Base-by-base conservation (phyloP, 2,797 vertebrate genomes). In the Nothura maculosa region DNA sequence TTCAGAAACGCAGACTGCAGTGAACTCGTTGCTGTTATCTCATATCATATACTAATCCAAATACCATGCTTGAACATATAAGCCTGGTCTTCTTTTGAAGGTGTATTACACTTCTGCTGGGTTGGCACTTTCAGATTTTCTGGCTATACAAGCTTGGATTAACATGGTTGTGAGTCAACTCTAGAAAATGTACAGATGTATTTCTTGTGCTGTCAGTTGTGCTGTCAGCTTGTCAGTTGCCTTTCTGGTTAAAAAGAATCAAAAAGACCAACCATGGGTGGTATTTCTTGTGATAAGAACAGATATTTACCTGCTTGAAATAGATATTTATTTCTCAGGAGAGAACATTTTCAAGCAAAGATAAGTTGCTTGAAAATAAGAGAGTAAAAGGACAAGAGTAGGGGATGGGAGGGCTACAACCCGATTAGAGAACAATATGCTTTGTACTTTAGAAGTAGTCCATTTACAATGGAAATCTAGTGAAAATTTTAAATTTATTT, bases 401-500 rank as follows among this genome's bases (percentile, higher is more conserved):
- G 27, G 36, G 24, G 7, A 32, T 8, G 9, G 6, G 16, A 25
- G 36, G 20, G 5, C 30, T 7, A 12, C 5, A 12, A 18, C 60
- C 66, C 42, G 5, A 40, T 40, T 67, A 74, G 32, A 58, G 25
- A 38, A 69, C 10, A 69, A n/a, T 54, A 63, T 34, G 50, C 36
- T 87, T 89, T 60, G 78, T 38, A 47, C 36, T 89, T 89, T 55
- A 81, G 55, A 60, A 85, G 72, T 30, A 36, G 86, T 87, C 40
- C 95, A n/a, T 67, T 63, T 55, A 72, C n/a, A 52, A 25, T 57
- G n/a, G 74, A 85, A 93, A 78, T 32, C 62, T 74, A 61, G 87
- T 52, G 63, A 92, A 96, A 94, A 80, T 72, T 74, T 83, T 69
- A 20, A 16, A 58, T 64, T 77, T 60, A 88, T 80, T 82, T 89